Evolutionary conservation across 2,888 invertebrate genomes (phyloP).

Genomic region (Schizaphis graminum): DNA sequence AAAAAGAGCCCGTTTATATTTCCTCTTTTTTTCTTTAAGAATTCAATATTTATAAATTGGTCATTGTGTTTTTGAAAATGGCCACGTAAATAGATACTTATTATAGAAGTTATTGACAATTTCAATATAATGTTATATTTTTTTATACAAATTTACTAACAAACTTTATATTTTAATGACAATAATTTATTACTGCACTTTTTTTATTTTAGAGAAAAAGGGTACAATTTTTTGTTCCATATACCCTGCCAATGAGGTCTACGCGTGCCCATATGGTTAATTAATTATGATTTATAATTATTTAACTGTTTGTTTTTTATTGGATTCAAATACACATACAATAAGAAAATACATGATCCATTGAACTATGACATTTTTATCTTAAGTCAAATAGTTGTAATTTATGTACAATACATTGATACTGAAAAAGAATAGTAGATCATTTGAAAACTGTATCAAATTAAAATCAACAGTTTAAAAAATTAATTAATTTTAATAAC

Average conservation of each 20-base stretch:
- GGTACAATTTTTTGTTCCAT: background rate
- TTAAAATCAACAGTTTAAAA: background rate
- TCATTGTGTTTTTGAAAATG: background rate
- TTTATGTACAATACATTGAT: background rate
- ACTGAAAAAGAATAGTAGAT: background rate
- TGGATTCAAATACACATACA: background rate
- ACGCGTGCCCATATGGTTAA: background rate
- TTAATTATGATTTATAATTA: background rate
- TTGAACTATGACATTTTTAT: background rate
- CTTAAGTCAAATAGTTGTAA: background rate
- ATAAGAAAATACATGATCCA: background rate
- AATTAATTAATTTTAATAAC: background rate
- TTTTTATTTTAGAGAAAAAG: background rate
- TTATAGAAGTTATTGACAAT: background rate
- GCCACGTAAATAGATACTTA: background rate
- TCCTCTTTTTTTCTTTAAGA: background rate
- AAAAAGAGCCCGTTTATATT: background rate
- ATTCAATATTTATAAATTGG: background rate
- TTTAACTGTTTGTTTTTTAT: background rate
- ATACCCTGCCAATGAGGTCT: background rate
- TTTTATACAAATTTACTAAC: conserved; percentile 1
- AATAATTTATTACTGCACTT: background rate
- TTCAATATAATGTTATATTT: background rate
- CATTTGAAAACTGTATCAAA: background rate
- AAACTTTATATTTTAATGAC: background rate